Evolutionary conservation across 2,113 vertebrate species (phyloP).

Genomic region (Atherinomorus stipes): DNA sequence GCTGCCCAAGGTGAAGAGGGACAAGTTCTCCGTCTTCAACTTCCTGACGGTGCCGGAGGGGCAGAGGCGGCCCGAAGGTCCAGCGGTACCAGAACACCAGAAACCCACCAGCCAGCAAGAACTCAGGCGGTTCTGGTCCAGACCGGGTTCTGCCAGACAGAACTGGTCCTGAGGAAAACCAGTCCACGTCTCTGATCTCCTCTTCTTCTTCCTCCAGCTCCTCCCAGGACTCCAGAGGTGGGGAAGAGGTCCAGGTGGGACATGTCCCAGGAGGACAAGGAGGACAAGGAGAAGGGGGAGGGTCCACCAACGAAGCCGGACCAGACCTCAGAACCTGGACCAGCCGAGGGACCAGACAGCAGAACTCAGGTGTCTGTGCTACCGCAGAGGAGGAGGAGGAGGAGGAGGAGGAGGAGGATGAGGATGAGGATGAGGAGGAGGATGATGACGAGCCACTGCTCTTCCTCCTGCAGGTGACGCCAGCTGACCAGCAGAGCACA

Average conservation of each 20-base stretch:
- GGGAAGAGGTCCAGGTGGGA: conserved; percentile 93
- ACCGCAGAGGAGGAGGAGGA: too few relatives aligned
- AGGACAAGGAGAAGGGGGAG: too few relatives aligned
- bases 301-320: too few relatives aligned
- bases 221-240: conserved; percentile 75
- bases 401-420: too few relatives aligned
- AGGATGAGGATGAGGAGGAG: neutral
- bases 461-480: conserved; percentile 3
- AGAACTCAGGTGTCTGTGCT: conserved; percentile 32
- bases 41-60: conserved; percentile 88
- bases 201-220: conserved; percentile 33
- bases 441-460: neutral
- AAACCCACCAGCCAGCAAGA: too few relatives aligned
- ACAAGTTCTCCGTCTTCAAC: conserved; percentile 97
- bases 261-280: conserved; percentile 74
- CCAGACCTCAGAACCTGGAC: too few relatives aligned
- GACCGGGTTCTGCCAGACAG: neutral
- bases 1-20: conserved; percentile 93
- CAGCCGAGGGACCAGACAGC: neutral
- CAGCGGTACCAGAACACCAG: too few relatives aligned
- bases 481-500: conserved; percentile 19
- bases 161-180: too few relatives aligned
- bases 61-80: too few relatives aligned
- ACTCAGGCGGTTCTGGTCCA: neutral
- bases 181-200: too few relatives aligned